These are phyloP conservation scores for Acleris laterana DNA, from an alignment of 2,888 invertebrate species.

Conservation along the genomic window DNA sequence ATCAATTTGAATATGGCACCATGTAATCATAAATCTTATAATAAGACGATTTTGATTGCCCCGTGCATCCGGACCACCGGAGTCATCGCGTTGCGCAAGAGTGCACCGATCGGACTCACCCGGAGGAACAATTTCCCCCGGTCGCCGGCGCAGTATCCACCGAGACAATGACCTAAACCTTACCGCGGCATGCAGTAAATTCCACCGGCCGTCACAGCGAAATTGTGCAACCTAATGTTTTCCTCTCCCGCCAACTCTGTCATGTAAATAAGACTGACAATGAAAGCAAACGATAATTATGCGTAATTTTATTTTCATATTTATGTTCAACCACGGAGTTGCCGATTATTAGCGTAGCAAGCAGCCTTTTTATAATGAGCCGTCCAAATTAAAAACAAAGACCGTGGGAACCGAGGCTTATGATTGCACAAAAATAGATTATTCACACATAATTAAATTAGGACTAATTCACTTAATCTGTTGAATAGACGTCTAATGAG, in stretches of 20 bases:
- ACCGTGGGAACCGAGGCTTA: slow-evolving; percentile 27
- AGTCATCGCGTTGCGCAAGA: background rate
- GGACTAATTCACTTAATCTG: slow-evolving; percentile 20
- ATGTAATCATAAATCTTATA: no score
- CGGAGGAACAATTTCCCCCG: background rate
- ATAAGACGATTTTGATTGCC: no score
- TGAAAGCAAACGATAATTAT: slow-evolving; percentile 18
- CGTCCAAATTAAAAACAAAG: slow-evolving; percentile 19
- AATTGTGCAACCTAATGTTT: slow-evolving; percentile 18
- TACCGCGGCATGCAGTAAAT: slow-evolving; percentile 1
- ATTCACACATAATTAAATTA: slow-evolving; percentile 34
- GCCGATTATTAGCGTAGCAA: slow-evolving; percentile 16
- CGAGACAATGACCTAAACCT: slow-evolving; percentile 19
- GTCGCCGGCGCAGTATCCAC: background rate
- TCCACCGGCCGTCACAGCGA: background rate
- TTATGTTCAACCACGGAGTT: slow-evolving; percentile 21
- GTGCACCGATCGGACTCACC: background rate
- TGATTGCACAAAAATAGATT: slow-evolving; percentile 29
- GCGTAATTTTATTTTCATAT: slow-evolving; percentile 14
- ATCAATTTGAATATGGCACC: no score
- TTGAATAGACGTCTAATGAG: slow-evolving; percentile 20
- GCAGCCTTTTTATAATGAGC: slow-evolving; percentile 19
- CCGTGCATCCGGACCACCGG: no score
- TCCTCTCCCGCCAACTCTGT: slow-evolving; percentile 8
- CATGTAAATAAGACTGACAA: slow-evolving; percentile 27